These are phyloP conservation scores for Julus scanicus DNA, from an alignment of 2,888 invertebrate genomes.

Conservation along the genomic window DNA sequence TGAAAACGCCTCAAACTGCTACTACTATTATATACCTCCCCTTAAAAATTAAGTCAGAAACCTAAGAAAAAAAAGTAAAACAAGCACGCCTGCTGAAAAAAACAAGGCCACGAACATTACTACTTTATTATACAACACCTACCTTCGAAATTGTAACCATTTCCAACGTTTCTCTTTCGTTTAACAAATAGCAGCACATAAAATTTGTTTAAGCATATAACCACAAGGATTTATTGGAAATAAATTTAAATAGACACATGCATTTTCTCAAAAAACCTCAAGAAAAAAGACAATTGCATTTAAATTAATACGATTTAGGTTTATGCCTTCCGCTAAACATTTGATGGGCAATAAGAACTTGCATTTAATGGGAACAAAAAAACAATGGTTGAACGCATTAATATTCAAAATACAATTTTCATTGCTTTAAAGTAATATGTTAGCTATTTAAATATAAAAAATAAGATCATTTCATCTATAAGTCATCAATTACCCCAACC, in stretches of 20 bases:
- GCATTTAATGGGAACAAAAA: background rate
- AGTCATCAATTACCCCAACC: background rate
- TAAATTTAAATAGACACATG: slow-evolving; percentile 11
- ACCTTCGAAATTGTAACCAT: background rate
- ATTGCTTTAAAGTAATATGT: background rate
- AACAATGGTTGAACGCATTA: background rate
- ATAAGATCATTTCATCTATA: background rate
- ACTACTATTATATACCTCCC: slow-evolving; percentile 9
- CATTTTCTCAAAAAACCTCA: background rate
- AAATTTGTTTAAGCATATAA: background rate
- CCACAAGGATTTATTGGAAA: slow-evolving; percentile 13
- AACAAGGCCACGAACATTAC: slow-evolving; percentile 11
- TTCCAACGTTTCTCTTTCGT: background rate
- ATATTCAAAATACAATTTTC: background rate
- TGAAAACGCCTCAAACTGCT: slow-evolving; percentile 23
- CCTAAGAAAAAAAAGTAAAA: background rate
- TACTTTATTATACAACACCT: slow-evolving; percentile 16
- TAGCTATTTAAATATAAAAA: background rate
- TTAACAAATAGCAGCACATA: background rate
- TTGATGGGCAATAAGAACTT: slow-evolving; percentile 4
- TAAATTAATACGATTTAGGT: background rate
- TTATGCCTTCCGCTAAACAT: slow-evolving; percentile 2
- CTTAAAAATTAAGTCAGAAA: background rate
- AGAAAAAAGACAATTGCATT: background rate
- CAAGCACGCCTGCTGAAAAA: slow-evolving; percentile 34